Evolutionary conservation across 2,888 invertebrate genomes (phyloP).

Genomic region (Erebia aethiops): DNA sequence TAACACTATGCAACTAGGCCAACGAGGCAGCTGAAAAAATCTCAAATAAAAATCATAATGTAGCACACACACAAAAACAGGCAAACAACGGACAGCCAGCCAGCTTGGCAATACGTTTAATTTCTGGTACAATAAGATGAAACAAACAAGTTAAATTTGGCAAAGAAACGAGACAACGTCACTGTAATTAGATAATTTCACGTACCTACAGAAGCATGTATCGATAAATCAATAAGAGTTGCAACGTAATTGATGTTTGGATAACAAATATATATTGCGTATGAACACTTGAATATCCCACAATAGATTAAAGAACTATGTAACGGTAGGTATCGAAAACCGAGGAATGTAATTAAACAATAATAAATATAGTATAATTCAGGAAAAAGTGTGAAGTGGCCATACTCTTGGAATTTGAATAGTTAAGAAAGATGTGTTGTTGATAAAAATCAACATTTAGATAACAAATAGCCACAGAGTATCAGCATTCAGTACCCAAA

Average conservation of each 20-base stretch:
- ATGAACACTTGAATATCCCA: background rate
- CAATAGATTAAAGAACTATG: background rate
- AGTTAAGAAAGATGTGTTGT: background rate
- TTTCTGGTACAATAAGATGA: conserved; percentile 20
- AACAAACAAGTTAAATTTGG: conserved; percentile 34
- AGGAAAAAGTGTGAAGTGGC: background rate
- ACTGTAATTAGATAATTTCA: conserved; percentile 16
- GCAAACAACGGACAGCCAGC: background rate
- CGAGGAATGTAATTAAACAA: background rate
- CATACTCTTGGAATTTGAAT: background rate
- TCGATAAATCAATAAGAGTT: conserved; percentile 30
- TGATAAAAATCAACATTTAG: background rate
- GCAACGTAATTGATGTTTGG: conserved; percentile 13
- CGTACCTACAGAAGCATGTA: conserved; percentile 17
- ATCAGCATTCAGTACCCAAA: conserved; percentile 6
- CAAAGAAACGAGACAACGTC: conserved; percentile 28
- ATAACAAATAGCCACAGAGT: background rate
- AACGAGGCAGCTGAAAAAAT: no score
- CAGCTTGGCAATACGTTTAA: conserved; percentile 27
- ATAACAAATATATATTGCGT: conserved; percentile 17
- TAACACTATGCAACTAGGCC: no score
- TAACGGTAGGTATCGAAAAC: background rate
- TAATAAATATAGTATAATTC: no score
- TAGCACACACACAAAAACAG: background rate
- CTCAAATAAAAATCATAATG: background rate